Evolutionary conservation across 1,140 invertebrate genomes (phyloP), one percentile per base, ranked within the genome.

Genomic region (Aricia agestis): DNA sequence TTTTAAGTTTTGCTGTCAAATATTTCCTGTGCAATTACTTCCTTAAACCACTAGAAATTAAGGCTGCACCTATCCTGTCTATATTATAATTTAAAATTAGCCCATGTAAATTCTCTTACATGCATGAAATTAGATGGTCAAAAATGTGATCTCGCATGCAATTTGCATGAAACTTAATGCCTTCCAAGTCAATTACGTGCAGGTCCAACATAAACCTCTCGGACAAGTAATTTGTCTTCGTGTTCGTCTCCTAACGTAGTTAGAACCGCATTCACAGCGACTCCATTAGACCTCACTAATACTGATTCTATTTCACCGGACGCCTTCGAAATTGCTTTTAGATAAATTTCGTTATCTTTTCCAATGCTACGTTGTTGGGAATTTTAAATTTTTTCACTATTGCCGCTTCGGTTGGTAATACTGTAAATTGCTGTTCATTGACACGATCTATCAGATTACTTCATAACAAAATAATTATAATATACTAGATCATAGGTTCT

Each of bases 271-370:
- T 63, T 63, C 59, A 63, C 59, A 19, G 59, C 59, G 59, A 25
- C 59, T 63, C 59, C 59, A 63, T 63, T 63, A 63, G 59, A 63
- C 59, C 59, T 63, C 59, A 63, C 59, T 63, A 63, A 63, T 63
- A 63, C 59, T 63, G 18, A 63, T 63, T 63, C 59, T 63, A 63
- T 63, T 63, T 63, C 59, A 63, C 17, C 18, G 18, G 59, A 63
- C 59, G 59, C 59, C 59, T 63, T 63, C 59, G 59, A 63, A 63
- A 63, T 63, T 63, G 59, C 59, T 63, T 63, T 63, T 63, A 63
- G 59, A 63, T 63, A 63, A 63, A 63, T 10, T 63, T 63, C 59
- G 59, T 63, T 63, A 63, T 63, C 59, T 63, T 63, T 63, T 63
- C 18, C 59, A 63, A 63, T 13, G 59, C 18, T 19, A 63, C 59